These are phyloP conservation scores for Eulithis testata DNA, from an alignment of 2,888 invertebrate species.

Conservation along the genomic window DNA sequence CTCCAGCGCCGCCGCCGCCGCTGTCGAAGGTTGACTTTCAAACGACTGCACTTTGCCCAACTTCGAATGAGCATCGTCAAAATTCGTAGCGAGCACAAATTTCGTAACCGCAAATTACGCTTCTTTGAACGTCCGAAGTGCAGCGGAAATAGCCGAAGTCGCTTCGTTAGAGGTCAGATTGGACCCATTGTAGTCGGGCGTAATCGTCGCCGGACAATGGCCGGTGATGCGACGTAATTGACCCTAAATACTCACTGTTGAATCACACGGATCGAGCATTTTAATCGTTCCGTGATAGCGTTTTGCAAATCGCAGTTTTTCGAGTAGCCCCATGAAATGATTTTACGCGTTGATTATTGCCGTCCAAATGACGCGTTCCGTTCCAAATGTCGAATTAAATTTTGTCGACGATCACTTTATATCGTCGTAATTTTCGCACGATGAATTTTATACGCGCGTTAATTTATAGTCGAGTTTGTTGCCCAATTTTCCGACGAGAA, in stretches of 20 bases:
- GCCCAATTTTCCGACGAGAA: conserved; percentile 37
- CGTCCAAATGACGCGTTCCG: conserved; percentile 67
- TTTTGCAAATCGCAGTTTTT: conserved; percentile 54
- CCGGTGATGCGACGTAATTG: conserved; percentile 78
- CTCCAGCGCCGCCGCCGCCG: conserved; percentile 37
- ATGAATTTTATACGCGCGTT: conserved; percentile 66
- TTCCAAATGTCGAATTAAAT: conserved; percentile 71
- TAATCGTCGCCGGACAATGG: conserved; percentile 79
- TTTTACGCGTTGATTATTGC: conserved; percentile 73
- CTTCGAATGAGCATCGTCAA: conserved; percentile 61
- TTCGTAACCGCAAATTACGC: conserved; percentile 78
- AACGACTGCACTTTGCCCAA: conserved; percentile 62
- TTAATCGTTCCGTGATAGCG: conserved; percentile 57
- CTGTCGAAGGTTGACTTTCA: conserved; percentile 64
- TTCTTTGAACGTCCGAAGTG: conserved; percentile 76
- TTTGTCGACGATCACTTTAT: conserved; percentile 69
- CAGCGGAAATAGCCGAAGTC: conserved; percentile 77
- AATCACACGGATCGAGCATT: conserved; percentile 63
- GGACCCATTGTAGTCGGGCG: conserved; percentile 73
- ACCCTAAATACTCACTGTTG: conserved; percentile 74
- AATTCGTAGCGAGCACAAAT: conserved; percentile 71
- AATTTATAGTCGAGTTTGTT: conserved; percentile 58
- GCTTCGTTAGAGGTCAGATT: conserved; percentile 80
- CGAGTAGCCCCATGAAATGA: conserved; percentile 64
- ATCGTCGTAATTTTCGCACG: conserved; percentile 67